Base-by-base conservation (phyloP, 2,113 vertebrate species). In the Colistium nudipinnis region DNA sequence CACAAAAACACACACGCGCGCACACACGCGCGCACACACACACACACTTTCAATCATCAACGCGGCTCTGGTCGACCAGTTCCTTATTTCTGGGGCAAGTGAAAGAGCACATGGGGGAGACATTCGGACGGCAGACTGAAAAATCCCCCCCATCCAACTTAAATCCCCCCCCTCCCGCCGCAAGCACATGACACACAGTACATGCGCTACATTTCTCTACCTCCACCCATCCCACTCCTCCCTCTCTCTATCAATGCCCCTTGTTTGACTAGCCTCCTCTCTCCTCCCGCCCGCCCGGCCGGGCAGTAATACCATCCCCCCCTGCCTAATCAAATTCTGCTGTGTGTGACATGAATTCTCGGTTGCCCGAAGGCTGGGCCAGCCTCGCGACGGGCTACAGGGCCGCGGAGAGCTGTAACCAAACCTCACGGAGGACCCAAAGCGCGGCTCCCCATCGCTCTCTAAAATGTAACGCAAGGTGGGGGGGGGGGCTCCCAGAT, bases 271-370 rank as follows among this genome's bases (percentile, higher is more conserved):
- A 69, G 79, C 70, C 54, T 85, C 77, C 77, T 82, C 80, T 76
- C 78, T 79, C 78, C 85, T 81, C 64, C 83, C 73, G 78, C 71
- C 86, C 80, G 68, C 82, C 51, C 76, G 61, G 81, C n/a, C n/a
- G n/a, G 60, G 43, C 69, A 78, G 85, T 81, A 89, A 87, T 76
- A 78, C 79, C 74, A 75, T 87, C 86, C 82, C 84, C 86, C 82
- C 84, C 79, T 75, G 78, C 68, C 81, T 88, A 88, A 91, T 91
- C 86, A 87, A 75, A 87, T 89, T 85, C 77, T 62, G 74, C 80
- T 82, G 70, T 74, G 83, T 84, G 83, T 82, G 86, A 89, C 86
- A 89, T 77, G 84, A 84, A 86, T 84, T 84, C 78, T 73, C 22
- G 43, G 71, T 45, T n/a, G 83, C 83, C 81, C 79, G n/a, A 72